Evolutionary conservation across 1,140 invertebrate species (phyloP).

Genomic region (Drosophila pruinosa): DNA sequence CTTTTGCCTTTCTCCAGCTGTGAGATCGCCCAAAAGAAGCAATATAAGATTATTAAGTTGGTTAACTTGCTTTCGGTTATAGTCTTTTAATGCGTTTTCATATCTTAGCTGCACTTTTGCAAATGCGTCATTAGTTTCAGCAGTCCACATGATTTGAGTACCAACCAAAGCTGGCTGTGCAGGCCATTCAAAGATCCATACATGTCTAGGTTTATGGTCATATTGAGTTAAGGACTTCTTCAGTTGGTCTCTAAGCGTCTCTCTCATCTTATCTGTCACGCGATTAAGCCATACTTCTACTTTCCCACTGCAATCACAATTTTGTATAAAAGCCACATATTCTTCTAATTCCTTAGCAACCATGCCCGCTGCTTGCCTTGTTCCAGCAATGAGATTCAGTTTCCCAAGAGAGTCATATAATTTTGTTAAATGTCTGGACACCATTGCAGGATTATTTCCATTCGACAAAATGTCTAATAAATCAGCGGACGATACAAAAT

Average conservation of each 20-base stretch:
- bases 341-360: conserved; percentile 93
- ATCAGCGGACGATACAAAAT: conserved; percentile 97
- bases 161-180: conserved; percentile 93
- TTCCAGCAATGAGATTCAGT: conserved; percentile 88
- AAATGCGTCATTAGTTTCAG: conserved; percentile 95
- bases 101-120: conserved; percentile 95
- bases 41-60: conserved; percentile 92
- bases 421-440: conserved; percentile 94
- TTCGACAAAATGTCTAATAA: conserved; percentile 97
- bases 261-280: conserved; percentile 92
- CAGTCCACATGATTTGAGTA: conserved; percentile 98
- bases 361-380: conserved; percentile 86
- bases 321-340: conserved; percentile 88
- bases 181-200: conserved; percentile 96
- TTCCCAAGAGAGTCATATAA: conserved; percentile 95
- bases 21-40: conserved; percentile 91
- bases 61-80: conserved; percentile 94
- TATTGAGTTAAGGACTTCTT: conserved; percentile 92
- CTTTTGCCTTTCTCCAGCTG: conserved; percentile 93
- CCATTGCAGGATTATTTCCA: conserved; percentile 94
- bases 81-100: conserved; percentile 95
- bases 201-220: conserved; percentile 94
- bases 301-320: conserved; percentile 93
- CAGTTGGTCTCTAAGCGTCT: conserved; percentile 90
- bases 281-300: conserved; percentile 96